A percentile compares a stretch with the other conserved stretches of the same genome.
These are phyloP conservation scores for Mixornis gularis DNA, from an alignment of 2,113 vertebrate genomes.

Conservation along the genomic window DNA sequence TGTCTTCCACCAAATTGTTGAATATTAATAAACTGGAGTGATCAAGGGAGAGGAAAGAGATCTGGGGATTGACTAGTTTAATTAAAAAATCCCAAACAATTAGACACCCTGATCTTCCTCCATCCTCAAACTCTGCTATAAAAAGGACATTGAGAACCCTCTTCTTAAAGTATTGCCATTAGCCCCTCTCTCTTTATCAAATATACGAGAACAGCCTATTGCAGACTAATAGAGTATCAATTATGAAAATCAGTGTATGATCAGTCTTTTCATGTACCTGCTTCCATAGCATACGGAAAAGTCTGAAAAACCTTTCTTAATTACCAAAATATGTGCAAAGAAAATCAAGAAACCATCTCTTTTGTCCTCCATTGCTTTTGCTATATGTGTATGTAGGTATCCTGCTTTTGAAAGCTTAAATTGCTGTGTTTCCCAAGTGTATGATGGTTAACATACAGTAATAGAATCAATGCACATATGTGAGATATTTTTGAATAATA, in stretches of 20 bases:
- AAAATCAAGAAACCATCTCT: not conserved
- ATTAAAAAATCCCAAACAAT: not conserved
- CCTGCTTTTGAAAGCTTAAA: not conserved
- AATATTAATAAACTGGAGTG: not conserved
- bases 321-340: not conserved
- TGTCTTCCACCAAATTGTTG: not conserved
- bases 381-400: not conserved
- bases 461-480: fast-evolving
- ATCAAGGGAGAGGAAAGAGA: not conserved
- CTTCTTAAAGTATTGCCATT: not conserved
- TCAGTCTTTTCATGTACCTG: not conserved
- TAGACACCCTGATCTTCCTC: not conserved
- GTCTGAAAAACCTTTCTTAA: not conserved
- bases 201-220: not conserved
- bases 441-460: not conserved
- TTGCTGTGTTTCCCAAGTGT: not conserved
- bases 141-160: not conserved
- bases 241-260: not conserved
- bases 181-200: not conserved
- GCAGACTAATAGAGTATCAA: not conserved
- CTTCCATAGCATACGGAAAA: not conserved
- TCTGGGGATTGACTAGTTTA: not conserved
- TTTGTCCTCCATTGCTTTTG: not conserved
- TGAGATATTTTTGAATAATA: not conserved
- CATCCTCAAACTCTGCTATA: not conserved